A percentile compares a stretch with the other conserved stretches of the same genome.
phyloP scores from a whole-genome alignment of 2,888 invertebrate species.

The Cynaeus angustus region DNA sequence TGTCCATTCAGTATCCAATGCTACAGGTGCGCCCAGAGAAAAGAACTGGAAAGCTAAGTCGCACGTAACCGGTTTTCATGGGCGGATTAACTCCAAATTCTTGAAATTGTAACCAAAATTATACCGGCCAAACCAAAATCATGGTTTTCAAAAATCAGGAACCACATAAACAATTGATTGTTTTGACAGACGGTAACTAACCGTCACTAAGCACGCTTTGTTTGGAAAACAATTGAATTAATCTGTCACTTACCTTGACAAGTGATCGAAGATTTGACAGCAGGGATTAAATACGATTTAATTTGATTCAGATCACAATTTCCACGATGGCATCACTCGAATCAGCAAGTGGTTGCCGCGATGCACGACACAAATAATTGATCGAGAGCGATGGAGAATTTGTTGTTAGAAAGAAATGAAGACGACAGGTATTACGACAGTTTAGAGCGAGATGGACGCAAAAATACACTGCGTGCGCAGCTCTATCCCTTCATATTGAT shows the following conservation, averaged over 20 bases:
- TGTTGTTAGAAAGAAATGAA: slow-evolving; percentile 50
- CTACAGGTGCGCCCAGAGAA: slow-evolving; percentile 36
- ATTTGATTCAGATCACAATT: slow-evolving; percentile 26
- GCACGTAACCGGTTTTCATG: slow-evolving; percentile 30
- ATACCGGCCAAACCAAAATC: neutral
- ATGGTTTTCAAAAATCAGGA: neutral
- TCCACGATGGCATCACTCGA: slow-evolving; percentile 49
- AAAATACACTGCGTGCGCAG: slow-evolving; percentile 63
- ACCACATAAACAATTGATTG: slow-evolving; percentile 10
- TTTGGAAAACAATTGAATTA: slow-evolving; percentile 26
- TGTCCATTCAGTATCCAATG: slow-evolving; percentile 31
- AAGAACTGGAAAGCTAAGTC: slow-evolving; percentile 31
- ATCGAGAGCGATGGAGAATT: slow-evolving; percentile 46
- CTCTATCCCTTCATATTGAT: slow-evolving; percentile 41
- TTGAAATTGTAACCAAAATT: neutral
- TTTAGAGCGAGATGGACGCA: slow-evolving; percentile 55
- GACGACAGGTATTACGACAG: slow-evolving; percentile 39
- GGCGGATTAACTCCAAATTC: slow-evolving; percentile 22
- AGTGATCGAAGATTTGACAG: slow-evolving; percentile 17
- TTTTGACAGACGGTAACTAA: slow-evolving; percentile 39
- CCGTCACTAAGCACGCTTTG: slow-evolving; percentile 33
- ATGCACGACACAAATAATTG: slow-evolving; percentile 52
- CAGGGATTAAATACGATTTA: neutral
- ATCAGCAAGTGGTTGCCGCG: slow-evolving; percentile 65
- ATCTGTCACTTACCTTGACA: slow-evolving; percentile 34